Conservation (phyloP, 37 sponge, comb jelly and placozoan species). For the Corticium candelabrum region DNA sequence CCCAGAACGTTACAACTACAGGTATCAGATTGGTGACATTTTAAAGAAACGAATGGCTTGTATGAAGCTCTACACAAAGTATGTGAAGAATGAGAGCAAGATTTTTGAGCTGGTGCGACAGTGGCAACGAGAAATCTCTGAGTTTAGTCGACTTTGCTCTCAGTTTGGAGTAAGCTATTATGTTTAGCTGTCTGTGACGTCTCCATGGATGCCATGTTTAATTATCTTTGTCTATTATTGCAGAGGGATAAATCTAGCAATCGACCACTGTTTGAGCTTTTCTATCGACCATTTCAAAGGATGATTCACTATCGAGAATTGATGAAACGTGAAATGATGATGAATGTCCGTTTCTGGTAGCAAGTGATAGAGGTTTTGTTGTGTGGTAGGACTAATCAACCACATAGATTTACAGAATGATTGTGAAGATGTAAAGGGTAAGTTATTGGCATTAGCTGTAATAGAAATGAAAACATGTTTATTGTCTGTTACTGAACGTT, state of each 20-base stretch:
- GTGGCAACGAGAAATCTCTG: neutral
- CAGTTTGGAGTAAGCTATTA: neutral
- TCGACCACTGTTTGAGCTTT: neutral
- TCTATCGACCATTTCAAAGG: neutral
- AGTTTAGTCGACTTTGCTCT: neutral
- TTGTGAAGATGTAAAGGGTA: too few relatives aligned
- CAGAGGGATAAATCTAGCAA: neutral
- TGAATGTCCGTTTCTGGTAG: too few relatives aligned
- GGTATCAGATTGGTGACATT: neutral
- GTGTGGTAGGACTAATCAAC: too few relatives aligned
- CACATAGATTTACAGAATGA: too few relatives aligned
- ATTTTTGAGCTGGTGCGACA: neutral
- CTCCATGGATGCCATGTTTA: too few relatives aligned
- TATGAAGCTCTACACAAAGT: neutral
- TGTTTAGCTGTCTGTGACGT: too few relatives aligned
- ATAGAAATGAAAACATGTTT: too few relatives aligned
- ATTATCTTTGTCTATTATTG: too few relatives aligned
- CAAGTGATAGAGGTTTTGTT: too few relatives aligned
- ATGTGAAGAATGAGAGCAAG: neutral
- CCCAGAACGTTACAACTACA: too few relatives aligned
- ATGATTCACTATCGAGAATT: neutral
- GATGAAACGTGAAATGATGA: neutral
- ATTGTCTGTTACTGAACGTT: too few relatives aligned
- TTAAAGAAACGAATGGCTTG: neutral
- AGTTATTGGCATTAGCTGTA: too few relatives aligned